Base-by-base conservation (phyloP, 2,113 vertebrate species). In the Melospiza melodia region DNA sequence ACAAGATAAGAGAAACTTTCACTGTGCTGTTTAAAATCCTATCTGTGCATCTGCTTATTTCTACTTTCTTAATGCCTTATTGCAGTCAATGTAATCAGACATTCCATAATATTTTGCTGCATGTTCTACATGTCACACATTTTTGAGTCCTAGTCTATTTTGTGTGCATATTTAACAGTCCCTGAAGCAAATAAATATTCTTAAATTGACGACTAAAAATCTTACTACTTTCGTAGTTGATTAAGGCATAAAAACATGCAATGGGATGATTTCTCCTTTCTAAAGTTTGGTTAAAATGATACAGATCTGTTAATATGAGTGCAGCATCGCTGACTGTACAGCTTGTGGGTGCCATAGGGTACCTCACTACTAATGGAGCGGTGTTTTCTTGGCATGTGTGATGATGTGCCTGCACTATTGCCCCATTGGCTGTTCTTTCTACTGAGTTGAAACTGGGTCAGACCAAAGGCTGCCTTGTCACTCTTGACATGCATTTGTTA, bases 1-100 rank as follows among this genome's bases (percentile, higher is more conserved):
- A 67, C 65, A 78, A 63, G 44, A 76, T 37, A 75, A 67, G 35
- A 94, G 41, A 59, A 90, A 62, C 58, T 90, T 93, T 48, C 21
- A 57, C 48, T 31, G 35, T 77, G 48, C 33, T 90, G 18, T 67
- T 92, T 51, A 81, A 93, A 92, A 63, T 89, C 16, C 9, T 59
- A 9, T 69, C 67, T 85, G 9, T 69, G 27, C 35, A n/a, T 85
- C 74, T 95, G 33, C 33, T 85, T 67, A 22, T 61, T 87, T 81
- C 55, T 77, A 76, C 35, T 30, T 87, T 91, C 63, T 71, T 46
- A 30, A 62, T 62, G 43, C 9, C 25, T 67, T 74, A 23, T 17
- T 88, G 14, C 31, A 33, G 20, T 66, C 75, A 66, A 3, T 83
- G 23, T 91, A 57, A 89, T 74, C 25, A 82, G 33, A 67, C 27